Evolutionary conservation across 1,140 invertebrate species (phyloP).

Genomic region (Nephotettix cincticeps): DNA sequence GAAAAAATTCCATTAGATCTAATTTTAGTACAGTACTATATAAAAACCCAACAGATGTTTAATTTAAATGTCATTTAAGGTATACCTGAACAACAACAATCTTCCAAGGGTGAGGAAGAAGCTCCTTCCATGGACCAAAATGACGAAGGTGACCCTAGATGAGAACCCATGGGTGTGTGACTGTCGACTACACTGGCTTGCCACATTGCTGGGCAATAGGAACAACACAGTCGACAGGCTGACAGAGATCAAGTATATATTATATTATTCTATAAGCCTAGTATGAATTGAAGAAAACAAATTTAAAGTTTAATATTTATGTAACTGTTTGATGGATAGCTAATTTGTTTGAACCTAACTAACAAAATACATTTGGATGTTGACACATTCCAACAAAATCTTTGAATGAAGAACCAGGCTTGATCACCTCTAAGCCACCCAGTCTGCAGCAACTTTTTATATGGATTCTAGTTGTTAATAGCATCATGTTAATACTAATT

Average conservation of each 20-base stretch:
- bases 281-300: not conserved
- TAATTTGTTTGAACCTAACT: no score
- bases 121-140: not conserved
- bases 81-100: slow-evolving; percentile 11
- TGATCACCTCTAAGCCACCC: no score
- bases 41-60: no score
- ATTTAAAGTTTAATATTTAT: not conserved
- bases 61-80: slow-evolving; percentile 1
- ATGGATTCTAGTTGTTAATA: no score
- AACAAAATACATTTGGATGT: no score
- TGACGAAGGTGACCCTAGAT: slow-evolving; percentile 16
- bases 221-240: slow-evolving; percentile 3
- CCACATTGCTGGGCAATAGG: not conserved
- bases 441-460: no score
- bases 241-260: not conserved
- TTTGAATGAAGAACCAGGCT: no score
- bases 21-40: no score
- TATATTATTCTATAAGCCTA: not conserved
- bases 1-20: no score
- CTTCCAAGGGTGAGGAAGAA: slow-evolving; percentile 3
- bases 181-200: slow-evolving; percentile 4
- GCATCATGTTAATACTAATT: no score
- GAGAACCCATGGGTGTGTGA: slow-evolving; percentile 18
- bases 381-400: no score
- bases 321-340: no score